Base-by-base conservation (phyloP, 2,888 invertebrate genomes). In the Theodoxus fluviatilis region DNA sequence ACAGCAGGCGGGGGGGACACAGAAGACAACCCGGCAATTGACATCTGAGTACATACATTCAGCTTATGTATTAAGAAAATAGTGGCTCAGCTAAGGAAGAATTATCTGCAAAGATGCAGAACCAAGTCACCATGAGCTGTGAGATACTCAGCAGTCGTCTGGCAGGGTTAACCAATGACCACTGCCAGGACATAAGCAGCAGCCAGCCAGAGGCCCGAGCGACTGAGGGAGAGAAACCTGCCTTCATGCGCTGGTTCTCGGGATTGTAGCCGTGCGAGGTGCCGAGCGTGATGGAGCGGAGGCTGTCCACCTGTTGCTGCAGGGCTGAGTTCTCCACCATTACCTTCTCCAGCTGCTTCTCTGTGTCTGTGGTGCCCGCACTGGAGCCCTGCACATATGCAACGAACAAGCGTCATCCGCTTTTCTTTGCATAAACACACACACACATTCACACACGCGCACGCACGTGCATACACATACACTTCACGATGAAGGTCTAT, bases 301-400 rank as follows among this genome's bases (percentile, higher is more conserved):
- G 73, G 18, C 70, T 70, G 47, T 49, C 52, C 15, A 83, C 67
- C 59, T 81, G 80, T 33, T 75, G 68, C 2, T 73, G 70, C 70
- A 82, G 76, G 6, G 70, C 69, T 31, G 74, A 57, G 65, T 80
- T 81, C 57, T 82, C 80, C 52, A 74, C 69, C 74, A 78, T 79
- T 43, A 82, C 74, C 72, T 79, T 76, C n/a, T 78, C 79, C 40
- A 81, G 74, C 72, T 83, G 80, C 73, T 81, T 82, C 76, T 83
- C 83, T 38, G 79, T 80, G 72, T 82, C 81, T 25, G 82, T 81
- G 57, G 74, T 78, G 65, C 81, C 43, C 43, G 18, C 9, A 28
- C 57, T 31, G 18, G 15, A 28, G 9, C 4, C 28, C 15, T 31
- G 33, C 28, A 57, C 6, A 57, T 31, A 18, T 43, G 43, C 43